phyloP scores from a whole-genome alignment of 2,797 vertebrate genomes.

The Crenuchus spilurus region DNA sequence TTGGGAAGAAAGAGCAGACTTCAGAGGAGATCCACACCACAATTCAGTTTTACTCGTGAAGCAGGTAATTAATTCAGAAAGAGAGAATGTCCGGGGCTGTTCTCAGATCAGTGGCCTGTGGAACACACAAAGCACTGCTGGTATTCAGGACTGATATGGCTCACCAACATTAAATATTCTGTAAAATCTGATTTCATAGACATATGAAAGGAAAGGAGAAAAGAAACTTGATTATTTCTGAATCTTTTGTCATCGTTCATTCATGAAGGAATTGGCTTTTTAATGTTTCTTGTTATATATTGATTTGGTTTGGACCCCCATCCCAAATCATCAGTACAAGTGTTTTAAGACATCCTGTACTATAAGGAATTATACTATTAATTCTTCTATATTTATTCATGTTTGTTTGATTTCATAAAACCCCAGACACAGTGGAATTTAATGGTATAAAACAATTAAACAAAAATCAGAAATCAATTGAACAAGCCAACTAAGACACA shows the following conservation, averaged over 20 bases:
- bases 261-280: too few species aligned
- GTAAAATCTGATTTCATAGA: background rate
- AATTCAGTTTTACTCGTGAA: constrained; percentile 82
- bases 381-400: background rate
- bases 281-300: background rate
- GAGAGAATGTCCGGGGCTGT: constrained; percentile 80
- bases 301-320: background rate
- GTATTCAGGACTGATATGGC: constrained; percentile 1
- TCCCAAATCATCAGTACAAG: too few species aligned
- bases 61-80: constrained; percentile 84
- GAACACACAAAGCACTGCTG: constrained; percentile 7
- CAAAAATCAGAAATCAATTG: constrained; percentile 9
- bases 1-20: constrained; percentile 80
- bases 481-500: background rate
- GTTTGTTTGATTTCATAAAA: constrained; percentile 9
- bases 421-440: background rate
- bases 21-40: constrained; percentile 77
- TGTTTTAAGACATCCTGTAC: too few species aligned
- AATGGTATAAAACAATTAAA: background rate
- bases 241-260: too few species aligned
- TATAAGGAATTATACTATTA: background rate
- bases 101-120: constrained; percentile 71
- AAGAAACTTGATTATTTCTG: too few species aligned
- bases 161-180: constrained; percentile 2
- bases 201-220: background rate